Conservation (phyloP, 2,797 vertebrate species). For the Clarias pachynema region DNA sequence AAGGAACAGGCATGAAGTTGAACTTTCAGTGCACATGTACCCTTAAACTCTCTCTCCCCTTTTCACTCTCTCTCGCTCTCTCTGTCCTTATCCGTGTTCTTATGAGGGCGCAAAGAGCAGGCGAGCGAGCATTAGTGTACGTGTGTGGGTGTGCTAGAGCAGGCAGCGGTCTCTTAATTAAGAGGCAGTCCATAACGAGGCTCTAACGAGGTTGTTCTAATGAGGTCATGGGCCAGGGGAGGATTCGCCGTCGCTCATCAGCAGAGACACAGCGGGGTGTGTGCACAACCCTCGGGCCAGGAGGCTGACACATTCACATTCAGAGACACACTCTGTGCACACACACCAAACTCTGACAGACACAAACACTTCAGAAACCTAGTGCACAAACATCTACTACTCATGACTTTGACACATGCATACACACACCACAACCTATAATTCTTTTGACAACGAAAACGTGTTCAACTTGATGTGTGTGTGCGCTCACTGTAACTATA, state of each 20-base stretch:
- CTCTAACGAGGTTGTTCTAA: constrained; percentile 61
- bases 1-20: neutral
- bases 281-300: constrained; percentile 18
- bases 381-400: constrained; percentile 38
- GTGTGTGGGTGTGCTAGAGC: constrained; percentile 59
- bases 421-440: constrained; percentile 22
- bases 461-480: neutral
- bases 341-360: constrained; percentile 19
- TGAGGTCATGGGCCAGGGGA: constrained; percentile 58
- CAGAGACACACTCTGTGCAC: constrained; percentile 1
- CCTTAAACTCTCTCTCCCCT: neutral
- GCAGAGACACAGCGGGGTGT: constrained; percentile 29
- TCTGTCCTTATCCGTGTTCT: constrained; percentile 14
- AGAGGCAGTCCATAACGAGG: constrained; percentile 73
- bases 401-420: constrained; percentile 18
- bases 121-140: constrained; percentile 22
- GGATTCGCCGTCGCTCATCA: constrained; percentile 52
- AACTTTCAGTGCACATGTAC: neutral
- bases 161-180: constrained; percentile 75
- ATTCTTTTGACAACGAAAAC: constrained; percentile 17
- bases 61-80: neutral
- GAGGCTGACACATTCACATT: neutral
- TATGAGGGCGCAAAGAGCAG: constrained; percentile 8
- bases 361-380: constrained; percentile 21
- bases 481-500: constrained; percentile 62